Evolutionary conservation across 2,113 vertebrate species (phyloP).

Genomic region (Circaetus gallicus): DNA sequence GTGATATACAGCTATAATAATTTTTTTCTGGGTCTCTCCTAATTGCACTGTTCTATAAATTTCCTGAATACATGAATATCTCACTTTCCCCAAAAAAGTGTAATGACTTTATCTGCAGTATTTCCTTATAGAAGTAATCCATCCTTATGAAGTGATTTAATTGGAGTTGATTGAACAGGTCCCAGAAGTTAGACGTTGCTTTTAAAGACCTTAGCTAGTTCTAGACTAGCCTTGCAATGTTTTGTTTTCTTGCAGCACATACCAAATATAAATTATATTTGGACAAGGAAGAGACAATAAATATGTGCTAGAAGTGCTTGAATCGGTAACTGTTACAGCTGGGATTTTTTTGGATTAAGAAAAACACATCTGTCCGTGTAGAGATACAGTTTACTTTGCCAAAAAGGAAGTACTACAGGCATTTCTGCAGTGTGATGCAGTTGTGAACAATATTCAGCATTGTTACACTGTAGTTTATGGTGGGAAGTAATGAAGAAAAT

Average conservation of each 20-base stretch:
- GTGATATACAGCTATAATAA: background rate
- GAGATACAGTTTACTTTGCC: background rate
- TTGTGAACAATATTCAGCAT: background rate
- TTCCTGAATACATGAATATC: background rate
- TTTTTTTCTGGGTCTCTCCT: background rate
- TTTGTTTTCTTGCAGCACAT: background rate
- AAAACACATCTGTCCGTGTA: background rate
- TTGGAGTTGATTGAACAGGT: background rate
- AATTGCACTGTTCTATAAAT: background rate
- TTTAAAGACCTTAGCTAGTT: background rate
- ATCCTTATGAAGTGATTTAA: background rate
- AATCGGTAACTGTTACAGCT: background rate
- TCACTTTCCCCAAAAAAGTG: background rate
- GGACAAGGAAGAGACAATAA: background rate
- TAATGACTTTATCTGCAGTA: background rate
- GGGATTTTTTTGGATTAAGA: background rate
- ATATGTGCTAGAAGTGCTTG: background rate
- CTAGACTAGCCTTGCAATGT: background rate
- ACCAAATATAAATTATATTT: background rate
- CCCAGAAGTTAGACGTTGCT: background rate
- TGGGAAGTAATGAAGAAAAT: background rate
- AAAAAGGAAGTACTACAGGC: background rate
- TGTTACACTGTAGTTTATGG: background rate
- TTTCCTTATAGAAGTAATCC: background rate
- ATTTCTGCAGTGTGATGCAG: background rate